Conservation (phyloP, 2,888 invertebrate genomes). For the Lasioglossum leucozonium region DNA sequence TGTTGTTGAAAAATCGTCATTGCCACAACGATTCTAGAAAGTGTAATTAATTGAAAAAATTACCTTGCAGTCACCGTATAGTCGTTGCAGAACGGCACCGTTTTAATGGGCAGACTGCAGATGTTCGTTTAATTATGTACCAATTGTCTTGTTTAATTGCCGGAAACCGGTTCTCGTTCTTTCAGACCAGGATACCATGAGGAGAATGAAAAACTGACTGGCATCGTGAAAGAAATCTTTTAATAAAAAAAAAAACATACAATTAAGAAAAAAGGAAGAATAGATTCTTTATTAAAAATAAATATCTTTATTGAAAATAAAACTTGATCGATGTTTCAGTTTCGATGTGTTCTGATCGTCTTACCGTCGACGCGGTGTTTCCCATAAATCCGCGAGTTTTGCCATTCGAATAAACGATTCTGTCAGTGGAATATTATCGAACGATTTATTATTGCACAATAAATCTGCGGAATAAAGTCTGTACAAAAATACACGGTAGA, state of each 20-base stretch:
- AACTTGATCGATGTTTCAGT: not conserved
- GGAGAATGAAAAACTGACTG: not conserved
- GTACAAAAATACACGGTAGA: constrained; percentile 1
- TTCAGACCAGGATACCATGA: not conserved
- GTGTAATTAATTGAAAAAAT: not conserved
- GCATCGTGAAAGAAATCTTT: not conserved
- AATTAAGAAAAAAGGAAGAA: not conserved
- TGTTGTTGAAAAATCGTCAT: not conserved
- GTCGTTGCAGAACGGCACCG: not conserved
- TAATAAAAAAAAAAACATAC: not conserved
- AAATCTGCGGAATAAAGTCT: not conserved
- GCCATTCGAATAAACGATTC: not conserved
- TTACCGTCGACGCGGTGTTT: not conserved
- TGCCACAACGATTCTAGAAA: not conserved
- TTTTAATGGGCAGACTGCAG: not conserved
- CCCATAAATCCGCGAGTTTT: not conserved
- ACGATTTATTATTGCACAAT: not conserved
- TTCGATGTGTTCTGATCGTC: not conserved
- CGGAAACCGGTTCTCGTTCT: not conserved
- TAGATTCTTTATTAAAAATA: constrained; percentile 3
- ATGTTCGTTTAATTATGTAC: not conserved
- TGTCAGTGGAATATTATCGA: not conserved
- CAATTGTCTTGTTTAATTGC: not conserved
- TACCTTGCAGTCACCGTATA: not conserved
- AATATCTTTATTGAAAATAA: not conserved